A percentile compares a stretch with the other conserved stretches of the same genome.
phyloP scores from a whole-genome alignment of 2,888 invertebrate genomes.

The Oxycera nigricornis region DNA sequence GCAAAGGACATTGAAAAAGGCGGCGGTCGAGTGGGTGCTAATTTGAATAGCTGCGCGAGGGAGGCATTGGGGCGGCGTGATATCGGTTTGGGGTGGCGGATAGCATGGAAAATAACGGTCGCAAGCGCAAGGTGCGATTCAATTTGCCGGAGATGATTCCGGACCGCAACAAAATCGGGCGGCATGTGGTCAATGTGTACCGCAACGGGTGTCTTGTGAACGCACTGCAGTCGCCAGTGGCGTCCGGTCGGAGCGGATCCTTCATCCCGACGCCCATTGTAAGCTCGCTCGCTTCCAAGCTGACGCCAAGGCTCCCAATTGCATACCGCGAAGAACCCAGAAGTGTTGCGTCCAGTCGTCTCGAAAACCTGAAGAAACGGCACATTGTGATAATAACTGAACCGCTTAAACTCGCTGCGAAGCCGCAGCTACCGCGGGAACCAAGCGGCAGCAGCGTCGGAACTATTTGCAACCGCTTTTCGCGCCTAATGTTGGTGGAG shows the following conservation, averaged over 20 bases:
- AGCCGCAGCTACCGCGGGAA: background rate
- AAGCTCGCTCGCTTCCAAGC: background rate
- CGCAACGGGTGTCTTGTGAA: conserved; percentile 14
- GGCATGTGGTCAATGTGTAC: background rate
- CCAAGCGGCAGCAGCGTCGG: background rate
- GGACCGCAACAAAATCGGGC: background rate
- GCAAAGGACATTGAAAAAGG: background rate
- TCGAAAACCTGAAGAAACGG: conserved; percentile 16
- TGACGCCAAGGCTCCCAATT: background rate
- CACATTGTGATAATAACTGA: conserved; percentile 33
- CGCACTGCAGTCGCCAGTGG: background rate
- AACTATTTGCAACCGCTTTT: conserved; percentile 25
- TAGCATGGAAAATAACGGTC: conserved; percentile 11
- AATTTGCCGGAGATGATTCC: background rate
- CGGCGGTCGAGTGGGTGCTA: background rate
- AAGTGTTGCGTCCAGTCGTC: background rate
- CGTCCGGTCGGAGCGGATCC: background rate
- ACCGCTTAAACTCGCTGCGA: background rate
- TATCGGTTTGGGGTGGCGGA: background rate
- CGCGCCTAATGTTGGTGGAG: conserved; percentile 34
- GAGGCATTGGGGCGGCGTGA: background rate
- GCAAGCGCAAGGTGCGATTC: conserved; percentile 32
- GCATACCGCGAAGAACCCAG: background rate
- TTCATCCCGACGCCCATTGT: background rate
- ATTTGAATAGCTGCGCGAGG: background rate